These are phyloP conservation scores for Tauraco hartlaubi DNA, from an alignment of 2,797 vertebrate genomes.

Conservation along the genomic window DNA sequence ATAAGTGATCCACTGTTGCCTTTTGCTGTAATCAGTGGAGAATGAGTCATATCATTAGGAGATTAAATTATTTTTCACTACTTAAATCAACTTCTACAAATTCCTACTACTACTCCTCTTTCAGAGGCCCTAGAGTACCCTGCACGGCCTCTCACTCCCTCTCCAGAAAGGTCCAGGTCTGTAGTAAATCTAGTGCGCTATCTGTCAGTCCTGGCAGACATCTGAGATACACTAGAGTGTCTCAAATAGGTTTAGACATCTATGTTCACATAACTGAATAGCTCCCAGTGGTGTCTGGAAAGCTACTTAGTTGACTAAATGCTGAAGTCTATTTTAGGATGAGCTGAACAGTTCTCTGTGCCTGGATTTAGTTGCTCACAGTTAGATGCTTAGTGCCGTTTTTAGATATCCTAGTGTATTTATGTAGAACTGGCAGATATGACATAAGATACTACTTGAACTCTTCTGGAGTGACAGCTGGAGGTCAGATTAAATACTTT, in stretches of 20 bases:
- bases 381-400: background rate
- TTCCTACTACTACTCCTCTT: background rate
- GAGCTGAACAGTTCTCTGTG: background rate
- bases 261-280: background rate
- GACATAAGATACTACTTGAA: background rate
- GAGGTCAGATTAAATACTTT: background rate
- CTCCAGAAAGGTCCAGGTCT: background rate
- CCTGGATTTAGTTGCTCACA: background rate
- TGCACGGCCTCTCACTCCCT: background rate
- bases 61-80: background rate
- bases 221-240: background rate
- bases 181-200: background rate
- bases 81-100: background rate
- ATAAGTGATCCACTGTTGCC: background rate
- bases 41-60: background rate
- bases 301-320: slow-evolving; percentile 6
- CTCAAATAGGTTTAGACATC: background rate
- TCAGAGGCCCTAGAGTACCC: background rate
- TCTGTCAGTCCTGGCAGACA: background rate
- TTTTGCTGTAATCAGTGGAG: background rate
- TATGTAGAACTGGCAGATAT: background rate
- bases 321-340: slow-evolving; percentile 10
- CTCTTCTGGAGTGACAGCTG: slow-evolving; percentile 10
- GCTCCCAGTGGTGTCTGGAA: background rate
- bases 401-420: background rate